Conservation (phyloP, 2,113 vertebrate genomes). For the Deroptyus accipitrinus region DNA sequence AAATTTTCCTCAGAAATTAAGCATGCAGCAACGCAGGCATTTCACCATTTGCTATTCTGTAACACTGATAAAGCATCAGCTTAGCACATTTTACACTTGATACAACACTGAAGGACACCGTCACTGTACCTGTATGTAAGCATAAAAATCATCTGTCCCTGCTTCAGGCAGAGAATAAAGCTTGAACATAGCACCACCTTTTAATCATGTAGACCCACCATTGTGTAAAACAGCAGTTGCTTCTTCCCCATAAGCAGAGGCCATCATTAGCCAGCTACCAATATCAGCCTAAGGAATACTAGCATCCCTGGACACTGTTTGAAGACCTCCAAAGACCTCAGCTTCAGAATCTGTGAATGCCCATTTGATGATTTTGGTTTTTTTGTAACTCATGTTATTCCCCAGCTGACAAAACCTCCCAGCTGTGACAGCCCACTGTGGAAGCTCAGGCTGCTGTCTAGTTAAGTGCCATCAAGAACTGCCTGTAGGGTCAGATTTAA, state of each 20-base stretch:
- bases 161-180: neutral
- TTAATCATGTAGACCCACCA: neutral
- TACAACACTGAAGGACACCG: neutral
- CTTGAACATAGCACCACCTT: neutral
- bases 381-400: neutral
- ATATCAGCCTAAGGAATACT: neutral
- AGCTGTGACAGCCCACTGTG: neutral
- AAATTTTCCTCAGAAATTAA: neutral
- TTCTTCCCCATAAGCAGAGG: neutral
- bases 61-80: neutral
- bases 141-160: neutral
- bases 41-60: neutral
- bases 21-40: neutral
- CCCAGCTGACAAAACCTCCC: neutral
- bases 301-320: neutral
- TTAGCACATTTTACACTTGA: neutral
- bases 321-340: neutral
- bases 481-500: neutral
- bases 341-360: neutral
- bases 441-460: neutral
- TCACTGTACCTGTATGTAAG: neutral
- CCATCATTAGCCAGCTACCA: neutral
- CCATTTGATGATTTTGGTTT: neutral
- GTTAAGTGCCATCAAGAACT: neutral
- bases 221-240: neutral